Evolutionary conservation across 2,888 invertebrate genomes (phyloP), one percentile per base, ranked within the genome.

Genomic region (Tenthredo notha): DNA sequence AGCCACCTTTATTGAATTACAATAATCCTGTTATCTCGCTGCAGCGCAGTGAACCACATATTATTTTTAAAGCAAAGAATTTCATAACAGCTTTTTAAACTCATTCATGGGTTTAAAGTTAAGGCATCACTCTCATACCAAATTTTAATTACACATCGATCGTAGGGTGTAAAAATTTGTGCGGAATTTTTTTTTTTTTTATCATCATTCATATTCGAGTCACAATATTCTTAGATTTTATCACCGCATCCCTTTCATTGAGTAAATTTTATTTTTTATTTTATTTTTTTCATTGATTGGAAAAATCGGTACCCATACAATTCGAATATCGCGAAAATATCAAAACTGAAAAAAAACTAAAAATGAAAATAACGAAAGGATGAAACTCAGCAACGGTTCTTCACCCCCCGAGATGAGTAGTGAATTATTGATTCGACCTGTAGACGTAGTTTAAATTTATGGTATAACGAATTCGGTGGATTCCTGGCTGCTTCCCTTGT

Each of bases 371-470:
- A 70, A 70, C 15, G 18, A 18, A 33, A 70, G 70, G 18, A 33
- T 33, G 18, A 70, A 70, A 37, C 21, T 70, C 18, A n/a, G 15
- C 21, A 67, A 37, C 37, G 9, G 33, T 37, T 70, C 70, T 70
- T 70, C 18, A 37, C n/a, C n/a, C 25, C 70, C 33, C 18, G 15
- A 37, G 70, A 37, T 25, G 70, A 70, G 37, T 25, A 61, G 61
- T 61, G 21, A 61, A 61, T 37, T 70, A 37, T 70, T 70, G 33
- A 70, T 70, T 70, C 33, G 70, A 70, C 70, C 33, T 70, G 70
- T 33, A 37, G 33, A 33, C 29, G 70, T 70, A 33, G 37, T 33
- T 33, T 25, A 3, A 61, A 70, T 15, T 70, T 21, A 70, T 18
- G 70, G 70, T 29, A 70, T n/a, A 70, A 37, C n/a, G n/a, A 70